Base-by-base conservation (phyloP, 2,888 invertebrate genomes). In the Caenorhabditis sp. region DNA sequence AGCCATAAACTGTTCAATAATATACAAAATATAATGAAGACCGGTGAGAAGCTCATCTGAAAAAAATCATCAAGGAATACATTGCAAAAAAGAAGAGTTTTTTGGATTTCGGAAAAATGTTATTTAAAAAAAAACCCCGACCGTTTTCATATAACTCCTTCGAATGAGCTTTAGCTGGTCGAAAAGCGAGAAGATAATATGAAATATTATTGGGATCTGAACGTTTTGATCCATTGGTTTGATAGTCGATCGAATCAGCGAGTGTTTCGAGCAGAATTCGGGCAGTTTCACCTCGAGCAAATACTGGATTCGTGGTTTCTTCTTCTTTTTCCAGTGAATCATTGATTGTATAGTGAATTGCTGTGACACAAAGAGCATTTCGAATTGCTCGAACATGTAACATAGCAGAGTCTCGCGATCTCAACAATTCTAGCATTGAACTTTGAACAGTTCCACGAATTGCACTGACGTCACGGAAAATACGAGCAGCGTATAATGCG, bases 261-360 rank as follows among this genome's bases (percentile, higher is more conserved):
- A 74, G 58, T 14, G 74, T 69, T 67, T 85, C 85, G 25, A 84
- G 57, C n/a, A 85, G 36, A 10, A 78, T 50, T 26, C 84, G 71
- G n/a, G 81, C 80, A 1, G 82, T 81, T 70, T 85, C 85, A 25
- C 85, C 85, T 10, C 83, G 71, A 4, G 77, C 76, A 27, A 56
- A 60, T 2, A 54, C 25, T 1, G 69, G 59, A 50, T 70, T 67
- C 20, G 56, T 63, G 1, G 62, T 65, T 52, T 79, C 74, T 53
- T 70, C 63, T 12, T 72, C 76, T 67, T 70, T 70, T 7, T 61
- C 23, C 21, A 75, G 21, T 25, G 70, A 70, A 57, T 75, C 70
- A n/a, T 75, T 57, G 26, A 75, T 67, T 1, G 75, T 75, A 26
- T 74, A 74, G n/a, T 70, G 53, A 52, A 70, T 75, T 21, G 67